Evolutionary conservation across 2,797 vertebrate species (phyloP), one percentile per base, ranked within the genome.

Genomic region (Pangasius macronema): DNA sequence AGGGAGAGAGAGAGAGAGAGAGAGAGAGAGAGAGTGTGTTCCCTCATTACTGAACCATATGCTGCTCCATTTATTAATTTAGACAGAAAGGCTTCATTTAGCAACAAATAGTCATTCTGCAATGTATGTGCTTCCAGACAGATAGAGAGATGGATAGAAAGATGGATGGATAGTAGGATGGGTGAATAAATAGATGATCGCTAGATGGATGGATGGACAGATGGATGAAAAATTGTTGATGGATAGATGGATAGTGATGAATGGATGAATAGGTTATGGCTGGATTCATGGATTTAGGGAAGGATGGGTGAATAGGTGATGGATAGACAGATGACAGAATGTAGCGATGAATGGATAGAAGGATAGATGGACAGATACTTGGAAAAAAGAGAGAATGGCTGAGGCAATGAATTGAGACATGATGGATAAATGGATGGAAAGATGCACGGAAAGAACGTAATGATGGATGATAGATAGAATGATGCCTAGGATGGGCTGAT

Each of bases 1-100:
- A n/a, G 59, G 65, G 55, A 55, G 61, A 42, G 8, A 77, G 9
- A 33, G 55, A 46, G 24, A 61, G 24, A 55, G 42, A 81, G 85
- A n/a, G 59, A 36, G 63, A 59, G 59, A 33, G 33, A 57, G 30
- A 49, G 9, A 86, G 46, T 39, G 73, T 59, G 59, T 1, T 3
- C 67, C 57, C 70, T 83, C 86, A 83, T 87, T 87, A 87, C 36
- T 59, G 73, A 46, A 67, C 81, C 86, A 79, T 87, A 83, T 84
- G 73, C 33, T 75, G n/a, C 49, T 83, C 36, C 61, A 16, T 53
- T 77, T 68, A 68, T 68, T 84, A n/a, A 77, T 77, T 84, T 87
- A 42, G 14, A 42, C 57, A 27, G 57, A 49, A 77, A 24, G 24
- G 5, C 39, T 83, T 70, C 14, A 51, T 33, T 46, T 80, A 83